Evolutionary conservation across 2,888 invertebrate species (phyloP).

Genomic region (Chrysodeixis includens): DNA sequence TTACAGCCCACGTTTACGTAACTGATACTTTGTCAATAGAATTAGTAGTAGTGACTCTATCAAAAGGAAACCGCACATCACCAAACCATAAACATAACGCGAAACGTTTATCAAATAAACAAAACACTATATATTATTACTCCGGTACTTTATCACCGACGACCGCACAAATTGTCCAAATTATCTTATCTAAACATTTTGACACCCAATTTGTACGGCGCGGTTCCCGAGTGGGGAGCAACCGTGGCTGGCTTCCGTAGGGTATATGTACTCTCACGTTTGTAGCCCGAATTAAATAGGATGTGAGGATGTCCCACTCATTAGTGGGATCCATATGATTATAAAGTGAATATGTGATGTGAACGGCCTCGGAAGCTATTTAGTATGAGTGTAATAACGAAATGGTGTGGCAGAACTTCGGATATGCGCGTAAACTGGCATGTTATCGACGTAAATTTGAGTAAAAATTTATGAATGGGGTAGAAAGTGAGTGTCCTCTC

Average conservation of each 20-base stretch:
- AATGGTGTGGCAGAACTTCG: no score
- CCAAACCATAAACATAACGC: conserved; percentile 10
- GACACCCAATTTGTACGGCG: conserved; percentile 54
- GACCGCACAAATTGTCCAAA: conserved; percentile 52
- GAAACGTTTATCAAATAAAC: conserved; percentile 17
- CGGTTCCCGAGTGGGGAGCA: conserved; percentile 35
- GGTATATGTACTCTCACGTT: conserved; percentile 48
- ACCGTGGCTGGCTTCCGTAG: conserved; percentile 42
- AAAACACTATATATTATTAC: conserved; percentile 19
- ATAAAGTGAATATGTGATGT: conserved; percentile 1
- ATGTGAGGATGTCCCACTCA: conserved; percentile 49
- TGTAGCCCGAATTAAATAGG: conserved; percentile 52
- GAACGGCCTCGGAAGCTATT: background rate
- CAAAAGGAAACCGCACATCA: background rate
- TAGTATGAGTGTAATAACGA: background rate
- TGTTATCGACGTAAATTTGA: no score
- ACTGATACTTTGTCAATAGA: no score
- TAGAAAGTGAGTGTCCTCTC: no score
- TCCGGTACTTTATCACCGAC: conserved; percentile 38
- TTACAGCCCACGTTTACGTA: no score
- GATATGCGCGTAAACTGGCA: no score
- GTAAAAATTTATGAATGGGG: no score
- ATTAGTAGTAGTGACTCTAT: no score
- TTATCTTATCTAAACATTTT: conserved; percentile 63
- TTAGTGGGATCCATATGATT: conserved; percentile 20